phyloP scores from a whole-genome alignment of 2,888 invertebrate genomes.

The Halictus ligatus region DNA sequence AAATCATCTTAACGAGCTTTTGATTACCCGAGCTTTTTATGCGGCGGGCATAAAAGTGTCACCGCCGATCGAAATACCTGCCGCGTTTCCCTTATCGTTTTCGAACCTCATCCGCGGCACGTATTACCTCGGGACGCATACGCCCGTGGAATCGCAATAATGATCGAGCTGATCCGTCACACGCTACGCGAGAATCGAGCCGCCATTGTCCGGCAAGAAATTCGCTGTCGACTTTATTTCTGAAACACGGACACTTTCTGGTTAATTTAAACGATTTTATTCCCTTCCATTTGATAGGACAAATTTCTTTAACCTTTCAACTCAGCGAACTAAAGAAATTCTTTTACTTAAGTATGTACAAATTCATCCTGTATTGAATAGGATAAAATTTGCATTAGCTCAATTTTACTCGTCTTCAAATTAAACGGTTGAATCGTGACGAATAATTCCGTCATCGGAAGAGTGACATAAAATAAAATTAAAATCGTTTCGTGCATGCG shows the following conservation, averaged over 20 bases:
- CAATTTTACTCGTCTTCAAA: neutral
- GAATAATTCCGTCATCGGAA: neutral
- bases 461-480: neutral
- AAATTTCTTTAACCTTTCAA: neutral
- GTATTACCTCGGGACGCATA: slow-evolving; percentile 21
- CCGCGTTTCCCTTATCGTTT: slow-evolving; percentile 60
- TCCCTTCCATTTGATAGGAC: too few relatives aligned
- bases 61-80: slow-evolving; percentile 74
- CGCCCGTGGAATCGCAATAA: slow-evolving; percentile 32
- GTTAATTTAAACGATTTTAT: too few relatives aligned
- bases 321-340: neutral
- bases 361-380: neutral
- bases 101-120: slow-evolving; percentile 57
- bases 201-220: neutral
- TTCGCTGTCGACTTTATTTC: neutral
- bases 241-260: too few relatives aligned
- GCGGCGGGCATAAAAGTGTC: slow-evolving; percentile 77
- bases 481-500: neutral
- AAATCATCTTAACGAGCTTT: slow-evolving; percentile 83
- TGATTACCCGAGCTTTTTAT: slow-evolving; percentile 78
- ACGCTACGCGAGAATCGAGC: slow-evolving; percentile 23
- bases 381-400: neutral
- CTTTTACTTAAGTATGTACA: neutral
- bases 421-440: neutral
- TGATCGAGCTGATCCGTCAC: slow-evolving; percentile 38